Evolutionary conservation across 2,888 invertebrate genomes (phyloP), one percentile per base, ranked within the genome.

Genomic region (Agriopis aurantiaria): DNA sequence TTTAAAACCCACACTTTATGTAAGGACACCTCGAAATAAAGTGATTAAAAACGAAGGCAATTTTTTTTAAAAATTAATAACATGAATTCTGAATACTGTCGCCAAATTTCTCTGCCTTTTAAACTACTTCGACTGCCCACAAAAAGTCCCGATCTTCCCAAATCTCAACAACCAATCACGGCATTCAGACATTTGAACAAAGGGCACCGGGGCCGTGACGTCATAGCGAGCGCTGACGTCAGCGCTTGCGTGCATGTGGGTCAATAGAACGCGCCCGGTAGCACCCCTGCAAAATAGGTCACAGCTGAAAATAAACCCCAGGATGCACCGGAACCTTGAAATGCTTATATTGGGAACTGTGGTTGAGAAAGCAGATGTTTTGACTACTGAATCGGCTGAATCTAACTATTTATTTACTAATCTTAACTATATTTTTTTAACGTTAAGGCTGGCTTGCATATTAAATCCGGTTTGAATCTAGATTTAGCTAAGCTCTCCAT

Each of bases 181-280:
- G 58, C 65, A 57, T 69, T 68, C 64, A 67, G 57, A 61, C 60
- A 64, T 62, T 46, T 64, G 88, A 90, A 89, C 88, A 85, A 81
- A 84, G 82, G 83, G 77, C 81, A 79, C 83, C 78, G 75, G 72
- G 6, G 73, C 66, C 67, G 87, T 91, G 92, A 92, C 92, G 91
- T 92, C 90, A 91, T 80, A 74, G 78, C 81, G 72, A 78, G 76
- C 79, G 76, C 85, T 91, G 91, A 92, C 91, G 92, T 92, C 91
- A 90, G 86, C 82, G 86, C 84, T 83, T 88, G 90, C 90, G 90
- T 89, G 84, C 89, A 93, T 91, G 87, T 93, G 86, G 93, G 93
- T 93, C 92, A 93, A 87, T 89, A 86, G 92, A 90, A 79, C 85
- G 88, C 85, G 88, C 88, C 91, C 89, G 90, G 91, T 86, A 88